Percentiles rank a stretch among this genome's conserved stretches.
Evolutionary conservation across 2,797 vertebrate genomes (phyloP).

Genomic region (Helostoma temminkii): DNA sequence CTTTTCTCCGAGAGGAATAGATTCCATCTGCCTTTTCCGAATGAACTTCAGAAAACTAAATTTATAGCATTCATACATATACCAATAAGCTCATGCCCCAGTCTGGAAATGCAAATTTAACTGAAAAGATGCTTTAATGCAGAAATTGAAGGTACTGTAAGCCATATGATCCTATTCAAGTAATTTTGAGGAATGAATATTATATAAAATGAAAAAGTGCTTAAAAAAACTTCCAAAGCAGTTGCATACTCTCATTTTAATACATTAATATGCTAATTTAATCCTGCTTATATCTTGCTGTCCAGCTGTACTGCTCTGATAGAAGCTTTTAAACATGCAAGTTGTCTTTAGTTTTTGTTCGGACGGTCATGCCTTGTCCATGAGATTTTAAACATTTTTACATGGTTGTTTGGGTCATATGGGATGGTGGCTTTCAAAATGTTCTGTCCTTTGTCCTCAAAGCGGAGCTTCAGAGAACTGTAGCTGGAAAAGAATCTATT

Average conservation of each 20-base stretch:
- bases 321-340: conserved; percentile 49
- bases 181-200: conserved; percentile 8
- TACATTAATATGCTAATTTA: conserved; percentile 56
- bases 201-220: conserved; percentile 20
- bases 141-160: not conserved
- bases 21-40: conserved; percentile 35
- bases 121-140: conserved; percentile 12
- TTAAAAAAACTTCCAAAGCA: conserved; percentile 25
- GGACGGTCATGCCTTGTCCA: conserved; percentile 67
- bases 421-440: conserved; percentile 65
- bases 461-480: conserved; percentile 71
- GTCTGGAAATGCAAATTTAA: conserved; percentile 11
- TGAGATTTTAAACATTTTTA: conserved; percentile 63
- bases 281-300: conserved; percentile 39
- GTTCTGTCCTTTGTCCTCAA: conserved; percentile 76
- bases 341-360: conserved; percentile 61
- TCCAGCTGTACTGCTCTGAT: conserved; percentile 34
- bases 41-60: conserved; percentile 34
- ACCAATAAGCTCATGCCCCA: not conserved
- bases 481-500: conserved; percentile 77
- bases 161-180: not conserved
- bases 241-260: conserved; percentile 41
- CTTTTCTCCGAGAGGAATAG: conserved; percentile 38
- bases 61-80: conserved; percentile 1
- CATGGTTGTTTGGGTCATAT: conserved; percentile 63